phyloP scores from a whole-genome alignment of 2,113 vertebrate species.

The Gila orcuttii region DNA sequence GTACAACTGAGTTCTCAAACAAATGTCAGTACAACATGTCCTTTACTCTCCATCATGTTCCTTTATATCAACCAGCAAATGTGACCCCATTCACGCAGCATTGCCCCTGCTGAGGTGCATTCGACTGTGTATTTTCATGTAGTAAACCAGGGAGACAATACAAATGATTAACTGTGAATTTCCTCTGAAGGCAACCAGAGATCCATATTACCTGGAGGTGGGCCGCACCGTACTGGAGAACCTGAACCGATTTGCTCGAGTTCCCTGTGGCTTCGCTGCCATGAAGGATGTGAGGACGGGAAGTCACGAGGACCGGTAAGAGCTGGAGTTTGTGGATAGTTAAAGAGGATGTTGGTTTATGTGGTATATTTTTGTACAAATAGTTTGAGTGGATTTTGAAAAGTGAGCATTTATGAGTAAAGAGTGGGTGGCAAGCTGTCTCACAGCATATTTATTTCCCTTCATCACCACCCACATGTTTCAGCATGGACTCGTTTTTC shows the following conservation, averaged over 20 bases:
- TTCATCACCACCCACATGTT: background rate
- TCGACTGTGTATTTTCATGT: background rate
- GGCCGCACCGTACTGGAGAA: conserved; percentile 97
- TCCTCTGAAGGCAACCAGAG: conserved; percentile 86
- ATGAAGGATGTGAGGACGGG: conserved; percentile 98
- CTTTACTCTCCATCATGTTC: background rate
- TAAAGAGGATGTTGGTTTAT: background rate
- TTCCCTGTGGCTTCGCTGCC: conserved; percentile 96
- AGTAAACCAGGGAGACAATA: background rate
- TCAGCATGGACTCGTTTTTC: conserved; percentile 99
- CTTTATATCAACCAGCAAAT: background rate
- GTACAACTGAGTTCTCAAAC: conserved; percentile 55
- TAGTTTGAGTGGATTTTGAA: background rate
- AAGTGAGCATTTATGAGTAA: background rate
- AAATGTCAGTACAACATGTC: background rate
- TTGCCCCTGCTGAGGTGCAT: background rate
- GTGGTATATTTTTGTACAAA: background rate
- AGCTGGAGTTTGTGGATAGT: background rate
- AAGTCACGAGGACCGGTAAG: conserved; percentile 97
- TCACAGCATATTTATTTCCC: background rate
- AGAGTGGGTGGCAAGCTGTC: background rate
- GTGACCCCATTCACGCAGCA: background rate
- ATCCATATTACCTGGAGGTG: conserved; percentile 96
- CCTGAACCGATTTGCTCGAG: conserved; percentile 94
- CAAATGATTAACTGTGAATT: background rate